Evolutionary conservation across 2,113 vertebrate species (phyloP).

Genomic region (Gavialis gangeticus): DNA sequence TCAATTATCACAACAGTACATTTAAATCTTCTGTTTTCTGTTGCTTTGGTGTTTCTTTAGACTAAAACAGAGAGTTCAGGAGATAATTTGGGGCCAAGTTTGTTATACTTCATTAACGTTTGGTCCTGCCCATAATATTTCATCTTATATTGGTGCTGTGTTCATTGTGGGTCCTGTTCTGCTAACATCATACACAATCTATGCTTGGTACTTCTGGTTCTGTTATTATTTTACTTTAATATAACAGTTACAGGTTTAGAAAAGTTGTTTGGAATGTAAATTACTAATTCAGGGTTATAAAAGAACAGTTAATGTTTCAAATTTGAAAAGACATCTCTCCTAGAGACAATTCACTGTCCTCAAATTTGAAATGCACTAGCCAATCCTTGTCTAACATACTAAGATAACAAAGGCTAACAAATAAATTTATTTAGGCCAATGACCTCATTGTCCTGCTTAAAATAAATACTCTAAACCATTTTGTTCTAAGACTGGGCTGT

Average conservation of each 20-base stretch:
- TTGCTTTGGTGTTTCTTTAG: background rate
- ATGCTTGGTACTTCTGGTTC: background rate
- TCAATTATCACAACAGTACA: no score
- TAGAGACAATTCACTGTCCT: constrained; percentile 26
- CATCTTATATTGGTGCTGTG: background rate
- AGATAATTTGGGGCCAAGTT: background rate
- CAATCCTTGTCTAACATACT: constrained; percentile 6
- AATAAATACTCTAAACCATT: background rate
- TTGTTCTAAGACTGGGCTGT: background rate
- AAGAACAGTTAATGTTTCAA: constrained; percentile 12
- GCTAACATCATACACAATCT: background rate
- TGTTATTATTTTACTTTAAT: background rate
- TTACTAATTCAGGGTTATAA: constrained; percentile 18
- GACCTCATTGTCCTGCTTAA: constrained; percentile 3
- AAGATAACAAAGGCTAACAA: background rate
- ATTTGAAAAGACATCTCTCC: constrained; percentile 5
- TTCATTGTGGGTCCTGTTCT: background rate
- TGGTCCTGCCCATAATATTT: background rate
- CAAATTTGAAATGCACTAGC: constrained; percentile 33
- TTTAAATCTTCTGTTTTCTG: background rate
- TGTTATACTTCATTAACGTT: background rate
- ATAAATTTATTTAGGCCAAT: background rate
- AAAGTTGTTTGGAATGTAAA: constrained; percentile 36
- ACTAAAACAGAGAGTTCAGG: background rate
- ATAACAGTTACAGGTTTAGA: background rate